phyloP scores from a whole-genome alignment of 2,113 vertebrate species.

The Microcebus ravelobensis region DNA sequence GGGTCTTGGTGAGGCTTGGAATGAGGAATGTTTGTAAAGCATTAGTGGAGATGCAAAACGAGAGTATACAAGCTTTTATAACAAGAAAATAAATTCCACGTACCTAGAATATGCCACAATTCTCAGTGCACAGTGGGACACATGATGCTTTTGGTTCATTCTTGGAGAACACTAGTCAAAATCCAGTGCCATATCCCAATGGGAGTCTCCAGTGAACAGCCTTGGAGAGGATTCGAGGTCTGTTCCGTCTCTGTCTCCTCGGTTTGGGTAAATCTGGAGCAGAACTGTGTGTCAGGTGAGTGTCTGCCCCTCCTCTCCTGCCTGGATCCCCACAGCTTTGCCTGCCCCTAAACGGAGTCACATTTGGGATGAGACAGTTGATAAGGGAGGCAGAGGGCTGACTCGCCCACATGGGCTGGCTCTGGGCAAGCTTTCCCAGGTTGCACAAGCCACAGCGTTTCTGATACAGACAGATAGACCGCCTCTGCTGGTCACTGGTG shows the following conservation, averaged over 20 bases:
- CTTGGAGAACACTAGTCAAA: neutral
- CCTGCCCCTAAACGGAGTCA: neutral
- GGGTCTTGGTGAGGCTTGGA: neutral
- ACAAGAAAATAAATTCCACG: neutral
- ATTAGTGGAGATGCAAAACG: neutral
- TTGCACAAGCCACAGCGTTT: neutral
- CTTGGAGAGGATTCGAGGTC: no score
- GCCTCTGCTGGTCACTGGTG: neutral
- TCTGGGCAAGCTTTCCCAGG: neutral
- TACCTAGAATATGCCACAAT: neutral
- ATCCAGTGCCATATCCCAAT: neutral
- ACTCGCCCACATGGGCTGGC: neutral
- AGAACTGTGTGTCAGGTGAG: neutral
- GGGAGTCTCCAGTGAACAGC: neutral
- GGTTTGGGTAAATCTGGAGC: neutral
- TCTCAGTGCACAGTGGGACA: neutral
- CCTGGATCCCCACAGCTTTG: neutral
- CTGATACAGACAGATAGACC: neutral
- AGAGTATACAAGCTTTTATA: neutral
- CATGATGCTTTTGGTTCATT: neutral
- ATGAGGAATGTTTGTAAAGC: neutral
- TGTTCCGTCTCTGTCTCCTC: neutral
- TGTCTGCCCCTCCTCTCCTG: neutral
- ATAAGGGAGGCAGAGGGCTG: neutral
- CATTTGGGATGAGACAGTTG: neutral